Percentiles rank a stretch among this genome's conserved stretches.
Evolutionary conservation across 2,888 invertebrate species (phyloP).

Genomic region (Eristalis arbustorum): DNA sequence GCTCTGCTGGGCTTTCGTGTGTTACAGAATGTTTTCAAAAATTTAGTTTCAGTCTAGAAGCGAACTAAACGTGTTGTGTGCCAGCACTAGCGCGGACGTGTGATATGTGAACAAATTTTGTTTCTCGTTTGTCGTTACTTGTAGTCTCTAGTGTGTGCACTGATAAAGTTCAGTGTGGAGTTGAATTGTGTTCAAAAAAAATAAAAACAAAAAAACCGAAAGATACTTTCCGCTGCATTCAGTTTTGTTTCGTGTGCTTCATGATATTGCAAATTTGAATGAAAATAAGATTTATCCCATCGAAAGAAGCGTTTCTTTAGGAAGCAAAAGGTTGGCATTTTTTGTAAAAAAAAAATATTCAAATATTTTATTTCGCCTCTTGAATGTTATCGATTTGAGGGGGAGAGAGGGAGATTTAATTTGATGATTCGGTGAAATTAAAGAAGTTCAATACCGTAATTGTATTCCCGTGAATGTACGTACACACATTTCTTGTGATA

Average conservation of each 20-base stretch:
- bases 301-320: neutral
- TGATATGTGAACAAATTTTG: constrained; percentile 50
- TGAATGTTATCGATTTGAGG: neutral
- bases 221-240: constrained; percentile 18
- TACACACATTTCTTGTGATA: constrained; percentile 33
- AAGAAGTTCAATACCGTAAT: constrained; percentile 33
- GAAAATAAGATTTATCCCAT: neutral
- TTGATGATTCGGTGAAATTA: constrained; percentile 56
- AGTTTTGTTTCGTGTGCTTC: constrained; percentile 2
- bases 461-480: constrained; percentile 14
- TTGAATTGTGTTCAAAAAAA: constrained; percentile 31
- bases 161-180: constrained; percentile 41
- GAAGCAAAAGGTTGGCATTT: neutral
- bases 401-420: neutral
- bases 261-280: neutral
- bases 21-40: constrained; percentile 56
- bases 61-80: constrained; percentile 63
- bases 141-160: constrained; percentile 42
- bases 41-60: constrained; percentile 65
- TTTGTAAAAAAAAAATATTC: neutral
- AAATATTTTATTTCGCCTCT: neutral
- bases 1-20: constrained; percentile 55
- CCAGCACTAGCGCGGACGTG: constrained; percentile 38
- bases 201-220: neutral
- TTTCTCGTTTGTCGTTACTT: constrained; percentile 45